These are phyloP conservation scores for Thalassoma bifasciatum DNA, from an alignment of 2,113 vertebrate genomes.

Conservation along the genomic window DNA sequence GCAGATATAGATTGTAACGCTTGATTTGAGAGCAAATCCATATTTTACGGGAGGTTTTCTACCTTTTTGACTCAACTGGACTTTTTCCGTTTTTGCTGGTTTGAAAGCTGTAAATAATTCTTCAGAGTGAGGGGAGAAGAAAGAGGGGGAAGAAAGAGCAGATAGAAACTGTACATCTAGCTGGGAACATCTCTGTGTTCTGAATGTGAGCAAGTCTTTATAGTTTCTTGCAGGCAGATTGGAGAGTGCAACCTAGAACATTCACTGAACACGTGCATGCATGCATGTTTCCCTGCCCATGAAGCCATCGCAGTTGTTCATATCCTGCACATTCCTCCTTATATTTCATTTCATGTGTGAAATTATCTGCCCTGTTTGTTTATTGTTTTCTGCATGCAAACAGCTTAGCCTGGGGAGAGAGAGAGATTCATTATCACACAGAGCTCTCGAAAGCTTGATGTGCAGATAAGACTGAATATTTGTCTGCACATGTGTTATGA, in stretches of 20 bases:
- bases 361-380: conserved; percentile 62
- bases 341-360: conserved; percentile 32
- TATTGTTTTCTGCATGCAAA: conserved; percentile 55
- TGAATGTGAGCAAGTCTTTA: not conserved
- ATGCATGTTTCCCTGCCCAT: conserved; percentile 7
- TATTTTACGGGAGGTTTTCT: conserved; percentile 67
- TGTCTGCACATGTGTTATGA: conserved; percentile 24
- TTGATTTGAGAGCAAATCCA: conserved; percentile 71
- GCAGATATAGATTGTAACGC: conserved; percentile 47
- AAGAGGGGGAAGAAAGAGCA: conserved; percentile 6
- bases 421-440: conserved; percentile 47
- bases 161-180: conserved; percentile 22
- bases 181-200: conserved; percentile 17
- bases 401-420: conserved; percentile 44
- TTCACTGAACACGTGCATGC: not conserved
- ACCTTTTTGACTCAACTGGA: conserved; percentile 42
- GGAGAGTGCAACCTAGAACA: not conserved
- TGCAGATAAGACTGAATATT: conserved; percentile 40
- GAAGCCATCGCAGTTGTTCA: conserved; percentile 27
- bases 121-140: conserved; percentile 14
- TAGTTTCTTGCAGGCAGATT: conserved; percentile 16
- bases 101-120: conserved; percentile 31
- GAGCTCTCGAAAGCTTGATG: conserved; percentile 27
- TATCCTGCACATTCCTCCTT: conserved; percentile 35
- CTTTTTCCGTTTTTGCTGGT: conserved; percentile 42